A percentile compares a stretch with the other conserved stretches of the same genome.
These are phyloP conservation scores for Drosophila nigromelanica DNA, from an alignment of 1,140 invertebrate species.

Conservation along the genomic window DNA sequence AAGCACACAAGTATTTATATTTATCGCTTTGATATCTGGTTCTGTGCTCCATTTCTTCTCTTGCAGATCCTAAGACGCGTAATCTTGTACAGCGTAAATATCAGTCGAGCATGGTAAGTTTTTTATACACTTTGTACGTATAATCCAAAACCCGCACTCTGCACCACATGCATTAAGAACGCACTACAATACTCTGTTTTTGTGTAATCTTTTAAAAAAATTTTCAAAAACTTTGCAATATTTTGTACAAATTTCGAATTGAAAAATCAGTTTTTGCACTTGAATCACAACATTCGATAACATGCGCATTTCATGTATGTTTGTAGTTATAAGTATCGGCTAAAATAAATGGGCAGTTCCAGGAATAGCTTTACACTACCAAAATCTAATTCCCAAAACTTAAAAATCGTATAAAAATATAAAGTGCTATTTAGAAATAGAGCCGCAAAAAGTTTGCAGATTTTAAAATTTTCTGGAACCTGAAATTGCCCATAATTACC, in stretches of 20 bases:
- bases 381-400: no score
- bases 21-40: no score
- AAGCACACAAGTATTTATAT: not conserved
- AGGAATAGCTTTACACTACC: not conserved
- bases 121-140: not conserved
- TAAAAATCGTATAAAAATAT: no score
- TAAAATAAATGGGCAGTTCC: no score
- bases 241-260: constrained; percentile 3
- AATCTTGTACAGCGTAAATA: constrained; percentile 98
- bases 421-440: no score
- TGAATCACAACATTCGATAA: not conserved
- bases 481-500: no score
- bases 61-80: constrained; percentile 97
- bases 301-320: constrained; percentile 5
- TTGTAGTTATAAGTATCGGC: not conserved
- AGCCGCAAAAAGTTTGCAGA: no score
- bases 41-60: not conserved
- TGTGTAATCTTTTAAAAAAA: no score
- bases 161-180: constrained; percentile 11
- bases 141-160: not conserved
- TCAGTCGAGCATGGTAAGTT: constrained; percentile 98
- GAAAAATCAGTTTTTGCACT: not conserved
- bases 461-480: no score
- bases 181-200: not conserved
- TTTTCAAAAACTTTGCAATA: not conserved